Evolutionary conservation across 1,140 invertebrate species (phyloP), one percentile per base, ranked within the genome.

Genomic region (Heliothis subflexa): DNA sequence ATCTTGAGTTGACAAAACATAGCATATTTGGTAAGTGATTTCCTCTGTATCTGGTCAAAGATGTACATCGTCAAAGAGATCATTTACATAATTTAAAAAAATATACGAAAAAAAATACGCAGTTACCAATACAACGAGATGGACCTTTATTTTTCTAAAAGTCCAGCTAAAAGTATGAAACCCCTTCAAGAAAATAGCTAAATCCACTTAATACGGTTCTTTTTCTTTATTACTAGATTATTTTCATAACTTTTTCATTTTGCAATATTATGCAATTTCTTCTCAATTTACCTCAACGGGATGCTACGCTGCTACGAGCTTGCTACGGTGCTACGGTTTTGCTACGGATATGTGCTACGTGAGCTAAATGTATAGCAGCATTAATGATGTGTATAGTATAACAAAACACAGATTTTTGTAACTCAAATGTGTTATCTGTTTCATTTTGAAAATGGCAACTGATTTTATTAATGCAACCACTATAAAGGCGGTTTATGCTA

Each of bases 351-450:
- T 64, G 21, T 57, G 40, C 61, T 85, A 87, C 87, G 87, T 88
- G 87, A 87, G 74, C 57, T 59, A 87, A 88, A 87, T 88, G 83
- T 89, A 83, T 81, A 87, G 77, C 80, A 59, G 74, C 77, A 78
- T 83, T 78, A 84, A 83, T 76, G 25, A 33, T 61, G 28, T n/a
- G 14, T 54, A n/a, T 54, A n/a, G 7, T 54, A n/a, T 3, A n/a
- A 14, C n/a, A 10, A n/a, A n/a, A 55, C 7, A 55, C 54, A 55
- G 16, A 55, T 55, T 55, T 21, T 9, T 55, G 16, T 18, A 18
- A 21, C 7, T 55, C 0, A 40, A 40, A 40, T 40, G 7, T 40
- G 7, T 40, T 40, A 9, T 0, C 4, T 40, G 33, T 40, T 40
- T 40, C 7, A 7, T 40, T 40, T 40, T 33, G n/a, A 5, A 4